Percentiles rank a stretch among this genome's conserved stretches.
These are phyloP conservation scores for Metacarcinus magister DNA, from an alignment of 2,888 invertebrate species.

Conservation along the genomic window DNA sequence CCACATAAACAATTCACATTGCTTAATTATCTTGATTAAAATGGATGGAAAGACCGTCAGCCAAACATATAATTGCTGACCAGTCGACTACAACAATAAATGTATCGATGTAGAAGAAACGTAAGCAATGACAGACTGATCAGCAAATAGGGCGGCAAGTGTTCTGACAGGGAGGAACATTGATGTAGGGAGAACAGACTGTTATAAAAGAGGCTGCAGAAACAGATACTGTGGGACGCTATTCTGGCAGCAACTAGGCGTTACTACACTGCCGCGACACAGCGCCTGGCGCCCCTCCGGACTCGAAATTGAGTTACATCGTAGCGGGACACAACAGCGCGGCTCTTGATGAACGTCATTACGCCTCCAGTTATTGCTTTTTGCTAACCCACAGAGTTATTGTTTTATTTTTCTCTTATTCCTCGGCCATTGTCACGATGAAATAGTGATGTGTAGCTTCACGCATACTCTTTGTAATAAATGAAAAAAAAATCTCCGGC, in stretches of 20 bases:
- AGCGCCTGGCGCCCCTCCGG: not conserved
- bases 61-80: not conserved
- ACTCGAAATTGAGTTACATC: not conserved
- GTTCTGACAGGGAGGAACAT: too few relatives aligned
- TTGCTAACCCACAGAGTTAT: not conserved
- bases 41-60: not conserved
- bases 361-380: not conserved
- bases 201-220: not conserved
- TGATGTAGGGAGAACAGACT: not conserved
- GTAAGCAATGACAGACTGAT: not conserved
- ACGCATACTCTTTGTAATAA: slow-evolving; percentile 5
- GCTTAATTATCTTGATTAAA: not conserved
- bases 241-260: not conserved
- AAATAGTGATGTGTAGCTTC: not conserved
- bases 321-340: not conserved
- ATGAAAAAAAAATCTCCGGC: not conserved
- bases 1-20: not conserved
- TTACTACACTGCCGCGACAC: not conserved
- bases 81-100: not conserved
- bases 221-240: not conserved
- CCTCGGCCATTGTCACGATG: not conserved
- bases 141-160: not conserved
- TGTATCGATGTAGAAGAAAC: too few relatives aligned
- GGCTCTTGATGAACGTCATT: slow-evolving; percentile 3
- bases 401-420: not conserved